These are phyloP conservation scores for Falco berigora DNA, from an alignment of 2,797 vertebrate genomes.

Conservation along the genomic window DNA sequence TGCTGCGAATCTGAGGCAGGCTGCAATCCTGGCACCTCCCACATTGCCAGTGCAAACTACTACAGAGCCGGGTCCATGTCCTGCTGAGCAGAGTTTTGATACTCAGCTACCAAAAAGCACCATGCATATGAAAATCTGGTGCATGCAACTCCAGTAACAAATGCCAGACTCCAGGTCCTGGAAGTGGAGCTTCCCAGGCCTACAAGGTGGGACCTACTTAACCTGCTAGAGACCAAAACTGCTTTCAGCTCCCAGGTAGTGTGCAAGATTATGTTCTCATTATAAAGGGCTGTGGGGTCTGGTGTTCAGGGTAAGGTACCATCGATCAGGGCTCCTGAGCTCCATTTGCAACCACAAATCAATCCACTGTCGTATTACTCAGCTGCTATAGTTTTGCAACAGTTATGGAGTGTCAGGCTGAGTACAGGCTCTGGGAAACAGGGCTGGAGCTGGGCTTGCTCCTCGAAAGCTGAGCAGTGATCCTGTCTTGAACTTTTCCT, in stretches of 20 bases:
- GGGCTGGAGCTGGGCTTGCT: not conserved
- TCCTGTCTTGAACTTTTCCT: not conserved
- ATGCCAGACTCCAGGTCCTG: not conserved
- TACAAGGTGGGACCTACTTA: not conserved
- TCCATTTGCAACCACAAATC: not conserved
- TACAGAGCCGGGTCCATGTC: not conserved
- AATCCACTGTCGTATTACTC: not conserved
- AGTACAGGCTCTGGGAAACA: not conserved
- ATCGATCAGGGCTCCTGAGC: not conserved
- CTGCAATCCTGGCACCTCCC: not conserved
- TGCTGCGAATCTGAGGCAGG: not conserved
- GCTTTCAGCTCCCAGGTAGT: not conserved
- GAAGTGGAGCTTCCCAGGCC: not conserved
- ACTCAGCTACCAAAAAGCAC: not conserved
- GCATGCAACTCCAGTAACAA: accelerated
- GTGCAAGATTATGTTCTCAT: not conserved
- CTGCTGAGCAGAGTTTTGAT: not conserved
- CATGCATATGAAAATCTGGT: accelerated
- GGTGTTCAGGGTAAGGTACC: too few species aligned
- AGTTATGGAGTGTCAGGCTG: not conserved
- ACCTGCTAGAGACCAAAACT: not conserved
- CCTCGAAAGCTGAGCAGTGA: not conserved
- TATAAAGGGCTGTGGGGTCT: not conserved
- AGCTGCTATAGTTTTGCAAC: not conserved
- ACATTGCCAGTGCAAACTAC: not conserved